Evolutionary conservation across 2,888 invertebrate genomes (phyloP).

Genomic region (Oxycera nigricornis): DNA sequence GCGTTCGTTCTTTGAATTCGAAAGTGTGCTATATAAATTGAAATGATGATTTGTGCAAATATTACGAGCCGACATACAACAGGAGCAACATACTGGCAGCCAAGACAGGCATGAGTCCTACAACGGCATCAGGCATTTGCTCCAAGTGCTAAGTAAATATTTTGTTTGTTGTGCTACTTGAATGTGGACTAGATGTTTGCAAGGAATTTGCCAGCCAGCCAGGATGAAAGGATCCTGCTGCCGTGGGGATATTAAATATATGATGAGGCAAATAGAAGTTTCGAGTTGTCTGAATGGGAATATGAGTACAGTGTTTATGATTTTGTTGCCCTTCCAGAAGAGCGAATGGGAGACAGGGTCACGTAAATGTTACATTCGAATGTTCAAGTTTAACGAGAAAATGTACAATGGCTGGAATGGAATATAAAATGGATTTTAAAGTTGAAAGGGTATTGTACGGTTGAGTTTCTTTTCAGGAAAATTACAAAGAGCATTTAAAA

Average conservation of each 20-base stretch:
- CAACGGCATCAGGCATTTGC: conserved; percentile 14
- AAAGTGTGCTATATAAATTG: conserved; percentile 28
- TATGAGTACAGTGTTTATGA: neutral
- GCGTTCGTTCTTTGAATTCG: conserved; percentile 13
- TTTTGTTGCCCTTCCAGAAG: too few species aligned
- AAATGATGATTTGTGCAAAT: conserved; percentile 28
- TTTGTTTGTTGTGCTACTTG: conserved; percentile 24
- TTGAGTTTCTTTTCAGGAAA: too few species aligned
- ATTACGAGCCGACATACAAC: too few species aligned
- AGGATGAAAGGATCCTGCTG: neutral
- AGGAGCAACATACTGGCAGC: neutral
- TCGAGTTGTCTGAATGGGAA: neutral
- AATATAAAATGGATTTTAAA: too few species aligned
- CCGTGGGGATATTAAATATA: neutral
- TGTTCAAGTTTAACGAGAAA: too few species aligned
- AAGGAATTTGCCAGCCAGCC: neutral
- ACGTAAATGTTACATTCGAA: too few species aligned
- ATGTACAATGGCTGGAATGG: too few species aligned
- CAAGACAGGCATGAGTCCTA: neutral
- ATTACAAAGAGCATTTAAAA: too few species aligned
- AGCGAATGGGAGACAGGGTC: too few species aligned
- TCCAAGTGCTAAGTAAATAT: conserved; percentile 34
- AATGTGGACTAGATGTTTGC: conserved; percentile 12
- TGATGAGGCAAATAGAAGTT: neutral
- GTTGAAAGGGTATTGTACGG: too few species aligned